These are phyloP conservation scores for Thymallus thymallus DNA, from an alignment of 2,113 vertebrate species.

Conservation along the genomic window DNA sequence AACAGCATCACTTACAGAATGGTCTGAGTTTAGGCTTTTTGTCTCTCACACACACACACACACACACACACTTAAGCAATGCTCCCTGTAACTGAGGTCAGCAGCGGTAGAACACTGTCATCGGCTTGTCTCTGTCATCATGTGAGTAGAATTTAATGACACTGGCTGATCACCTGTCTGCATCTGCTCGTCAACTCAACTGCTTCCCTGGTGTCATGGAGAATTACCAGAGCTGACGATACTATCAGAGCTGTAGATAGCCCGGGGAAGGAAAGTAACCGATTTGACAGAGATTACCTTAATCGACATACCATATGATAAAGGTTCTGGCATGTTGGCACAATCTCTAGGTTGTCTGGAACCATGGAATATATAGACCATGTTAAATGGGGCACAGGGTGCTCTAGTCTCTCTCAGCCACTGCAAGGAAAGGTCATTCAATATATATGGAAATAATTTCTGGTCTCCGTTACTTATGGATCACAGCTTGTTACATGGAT, in stretches of 20 bases:
- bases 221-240: conserved; percentile 39
- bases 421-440: conserved; percentile 58
- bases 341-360: conserved; percentile 40
- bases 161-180: conserved; percentile 14
- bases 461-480: conserved; percentile 29
- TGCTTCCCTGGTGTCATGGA: conserved; percentile 16
- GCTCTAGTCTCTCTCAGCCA: conserved; percentile 21
- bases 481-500: conserved; percentile 8
- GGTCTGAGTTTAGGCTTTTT: neutral
- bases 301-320: conserved; percentile 14
- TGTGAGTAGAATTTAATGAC: conserved; percentile 3
- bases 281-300: conserved; percentile 41
- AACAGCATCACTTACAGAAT: neutral
- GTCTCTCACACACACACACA: neutral
- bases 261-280: conserved; percentile 22
- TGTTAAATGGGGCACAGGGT: conserved; percentile 41
- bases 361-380: conserved; percentile 26
- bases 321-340: conserved; percentile 50
- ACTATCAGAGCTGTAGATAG: neutral
- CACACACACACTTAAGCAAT: neutral
- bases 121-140: neutral
- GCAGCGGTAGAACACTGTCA: neutral
- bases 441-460: conserved; percentile 66
- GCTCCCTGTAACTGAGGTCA: neutral
- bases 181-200: conserved; percentile 24